These are phyloP conservation scores for Cranoglanis bouderius DNA, from an alignment of 2,113 vertebrate genomes.

Conservation along the genomic window DNA sequence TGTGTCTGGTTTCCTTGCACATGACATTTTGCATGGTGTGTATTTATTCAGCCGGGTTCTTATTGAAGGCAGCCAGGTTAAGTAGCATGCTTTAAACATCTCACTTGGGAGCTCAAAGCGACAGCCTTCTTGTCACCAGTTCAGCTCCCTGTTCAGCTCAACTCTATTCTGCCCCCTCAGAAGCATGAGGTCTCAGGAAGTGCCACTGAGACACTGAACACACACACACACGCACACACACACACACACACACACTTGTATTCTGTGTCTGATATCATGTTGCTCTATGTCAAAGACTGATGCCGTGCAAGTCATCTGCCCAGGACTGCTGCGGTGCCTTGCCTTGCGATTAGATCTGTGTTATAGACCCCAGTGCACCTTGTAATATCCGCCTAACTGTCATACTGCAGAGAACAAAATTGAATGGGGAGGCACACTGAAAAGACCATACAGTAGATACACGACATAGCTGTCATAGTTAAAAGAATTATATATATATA, in stretches of 20 bases:
- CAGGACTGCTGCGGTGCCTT: constrained; percentile 63
- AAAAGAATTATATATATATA: neutral
- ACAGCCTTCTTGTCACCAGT: constrained; percentile 74
- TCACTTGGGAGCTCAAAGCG: constrained; percentile 75
- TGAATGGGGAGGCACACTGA: neutral
- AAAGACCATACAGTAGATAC: constrained; percentile 12
- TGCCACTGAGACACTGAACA: constrained; percentile 67
- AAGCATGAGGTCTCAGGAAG: constrained; percentile 73
- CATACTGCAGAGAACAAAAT: constrained; percentile 57
- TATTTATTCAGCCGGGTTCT: constrained; percentile 76
- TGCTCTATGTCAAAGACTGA: constrained; percentile 77
- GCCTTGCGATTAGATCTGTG: constrained; percentile 77
- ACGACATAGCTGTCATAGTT: neutral
- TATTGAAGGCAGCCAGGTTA: constrained; percentile 75
- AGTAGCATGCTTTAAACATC: constrained; percentile 72
- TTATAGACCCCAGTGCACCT: constrained; percentile 73
- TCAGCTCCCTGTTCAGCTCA: constrained; percentile 75
- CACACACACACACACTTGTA: constrained; percentile 72
- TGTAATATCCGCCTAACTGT: constrained; percentile 74
- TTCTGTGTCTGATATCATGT: constrained; percentile 72
- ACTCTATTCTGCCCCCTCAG: constrained; percentile 70
- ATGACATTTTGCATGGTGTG: constrained; percentile 75
- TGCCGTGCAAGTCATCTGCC: constrained; percentile 56
- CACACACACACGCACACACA: constrained; percentile 44
- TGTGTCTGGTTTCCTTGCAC: constrained; percentile 45